phyloP scores from a whole-genome alignment of 2,888 invertebrate species.

The Caenorhabditis panamensis region DNA sequence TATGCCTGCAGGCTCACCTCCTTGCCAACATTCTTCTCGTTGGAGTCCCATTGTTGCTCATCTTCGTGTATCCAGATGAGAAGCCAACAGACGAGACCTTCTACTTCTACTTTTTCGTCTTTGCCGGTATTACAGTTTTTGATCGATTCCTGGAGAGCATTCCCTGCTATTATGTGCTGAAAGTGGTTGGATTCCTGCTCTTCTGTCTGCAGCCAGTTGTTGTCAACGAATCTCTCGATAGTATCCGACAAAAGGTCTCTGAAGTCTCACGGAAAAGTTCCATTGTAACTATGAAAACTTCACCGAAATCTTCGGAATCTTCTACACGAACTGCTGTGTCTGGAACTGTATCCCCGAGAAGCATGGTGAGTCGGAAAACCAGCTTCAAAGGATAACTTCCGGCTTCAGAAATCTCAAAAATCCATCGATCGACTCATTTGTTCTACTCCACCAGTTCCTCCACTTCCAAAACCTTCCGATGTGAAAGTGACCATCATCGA shows the following conservation, averaged over 20 bases:
- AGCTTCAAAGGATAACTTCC: no score
- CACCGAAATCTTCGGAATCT: not conserved
- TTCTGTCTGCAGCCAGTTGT: constrained; percentile 55
- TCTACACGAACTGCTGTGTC: constrained; percentile 32
- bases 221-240: constrained; percentile 21
- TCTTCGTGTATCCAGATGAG: constrained; percentile 62
- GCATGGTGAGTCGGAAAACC: not conserved
- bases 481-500: constrained; percentile 57
- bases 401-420: not conserved
- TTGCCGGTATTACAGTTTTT: constrained; percentile 53
- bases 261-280: not conserved
- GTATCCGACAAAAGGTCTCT: not conserved
- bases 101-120: constrained; percentile 55
- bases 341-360: not conserved
- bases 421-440: not conserved
- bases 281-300: not conserved
- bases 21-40: constrained; percentile 58
- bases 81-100: constrained; percentile 52
- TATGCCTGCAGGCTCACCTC: constrained; percentile 52
- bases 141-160: constrained; percentile 57
- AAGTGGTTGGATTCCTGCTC: constrained; percentile 51
- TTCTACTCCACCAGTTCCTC: constrained; percentile 1
- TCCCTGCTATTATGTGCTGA: constrained; percentile 62
- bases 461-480: constrained; percentile 16
- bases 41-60: constrained; percentile 54